Base-by-base conservation (phyloP, 2,797 vertebrate genomes). In the Peromyscus nudipes region DNA sequence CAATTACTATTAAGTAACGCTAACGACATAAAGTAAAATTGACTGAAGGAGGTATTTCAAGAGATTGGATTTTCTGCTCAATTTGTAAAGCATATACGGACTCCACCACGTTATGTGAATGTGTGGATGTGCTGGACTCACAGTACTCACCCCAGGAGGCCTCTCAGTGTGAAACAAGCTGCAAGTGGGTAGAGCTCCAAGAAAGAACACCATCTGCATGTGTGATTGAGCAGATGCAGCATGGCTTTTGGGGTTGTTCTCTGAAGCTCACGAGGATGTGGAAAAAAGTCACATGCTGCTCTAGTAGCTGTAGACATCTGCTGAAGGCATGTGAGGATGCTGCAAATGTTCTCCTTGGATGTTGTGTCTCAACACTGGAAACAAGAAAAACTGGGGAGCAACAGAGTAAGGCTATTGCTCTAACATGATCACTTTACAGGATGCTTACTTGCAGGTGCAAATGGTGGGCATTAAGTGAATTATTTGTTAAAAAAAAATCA, bases 281-380 rank as follows among this genome's bases (percentile, higher is more conserved):
- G 96, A 86, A 69, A 97, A 69, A 97, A 97, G 93, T 89, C 94
- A 92, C 93, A 80, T 67, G 92, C 94, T 96, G 94, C 93, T 97
- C 94, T 84, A 73, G 1, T 97, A 88, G 93, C 76, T 83, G 77
- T 55, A 71, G 96, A 97, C 97, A 97, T 98, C 97, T 98, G 97
- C 90, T 93, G 34, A 75, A 92, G 88, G 92, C 97, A 97, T 86
- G 6, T 81, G 94, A 96, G 90, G 65, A 0, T 76, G 69, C 86
- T 83, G 37, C 62, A 91, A n/a, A 80, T 77, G 91, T 91, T 87
- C 62, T 88, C 73, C 13, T 83, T 49, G 84, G 88, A 91, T 89
- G 69, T 73, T 11, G 9, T 46, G 82, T 34, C 29, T 82, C 91
- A 86, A 67, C 65, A 37, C 60, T 73, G 67, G 73, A 77, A 83